Base-by-base conservation (phyloP, 1,140 invertebrate genomes). In the Pectinophora gossypiella region DNA sequence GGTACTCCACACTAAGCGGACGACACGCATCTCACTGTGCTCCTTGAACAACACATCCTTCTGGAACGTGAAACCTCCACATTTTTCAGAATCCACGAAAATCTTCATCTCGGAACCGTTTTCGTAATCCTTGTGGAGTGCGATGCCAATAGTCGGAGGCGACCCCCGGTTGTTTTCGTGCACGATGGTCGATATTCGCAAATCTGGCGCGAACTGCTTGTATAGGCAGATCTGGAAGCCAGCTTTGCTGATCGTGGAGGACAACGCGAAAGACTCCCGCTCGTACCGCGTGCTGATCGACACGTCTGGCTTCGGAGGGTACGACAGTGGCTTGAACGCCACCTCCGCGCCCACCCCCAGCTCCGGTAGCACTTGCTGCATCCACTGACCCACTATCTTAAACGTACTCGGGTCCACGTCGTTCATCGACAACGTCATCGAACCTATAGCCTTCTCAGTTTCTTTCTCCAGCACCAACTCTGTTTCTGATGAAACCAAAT, bases 81-180 rank as follows among this genome's bases (percentile, higher is more conserved):
- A 82, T 9, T 66, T 65, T 47, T 81, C 72, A 0, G 78, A 81
- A 44, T 85, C 78, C 0, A 85, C 71, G 53, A 85, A 85, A 32
- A 85, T 72, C 59, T 84, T 85, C 55, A 85, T 56, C 23, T 83
- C 77, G 6, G 70, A 70, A 1, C 76, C 74, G 43, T 82, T 76
- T 0, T 54, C 52, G 48, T 72, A 84, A 9, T 60, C 65, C 49
- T 83, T 86, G 47, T 81, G 72, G 9, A 86, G 42, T 7, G 76
- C 83, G 16, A 86, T 46, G n/a, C 74, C 75, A 10, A 85, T 46
- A 1, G 69, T 70, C 1, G 72, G 59, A 0, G 64, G 52, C 12
- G 50, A 66, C 0, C 57, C 58, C 21, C 60, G 56, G 2, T 56
- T 45, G 4, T 61, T 67, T 38, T 85, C 74, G 23, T 72, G 75